Conservation (phyloP, 2,113 vertebrate genomes). For the Pagrus major region DNA sequence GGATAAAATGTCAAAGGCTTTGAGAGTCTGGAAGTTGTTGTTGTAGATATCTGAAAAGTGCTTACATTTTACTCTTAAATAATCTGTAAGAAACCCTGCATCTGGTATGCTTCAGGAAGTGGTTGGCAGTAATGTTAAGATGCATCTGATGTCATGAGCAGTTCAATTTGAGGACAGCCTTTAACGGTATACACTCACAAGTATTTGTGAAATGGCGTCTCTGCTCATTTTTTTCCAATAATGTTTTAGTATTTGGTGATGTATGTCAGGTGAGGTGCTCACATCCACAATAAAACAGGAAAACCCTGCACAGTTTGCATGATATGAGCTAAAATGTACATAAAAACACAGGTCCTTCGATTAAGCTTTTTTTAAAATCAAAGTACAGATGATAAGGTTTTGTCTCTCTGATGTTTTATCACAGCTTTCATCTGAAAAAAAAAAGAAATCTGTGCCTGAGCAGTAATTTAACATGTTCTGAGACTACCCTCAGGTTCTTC, state of each 20-base stretch:
- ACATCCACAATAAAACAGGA: too few relatives aligned
- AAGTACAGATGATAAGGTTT: not conserved
- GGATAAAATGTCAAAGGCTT: too few relatives aligned
- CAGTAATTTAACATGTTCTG: not conserved
- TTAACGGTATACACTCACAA: not conserved
- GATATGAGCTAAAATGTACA: not conserved
- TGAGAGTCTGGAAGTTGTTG: too few relatives aligned
- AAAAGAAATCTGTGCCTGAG: not conserved
- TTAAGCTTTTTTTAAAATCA: not conserved
- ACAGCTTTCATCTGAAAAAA: not conserved
- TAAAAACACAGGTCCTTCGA: not conserved
- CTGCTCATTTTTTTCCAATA: not conserved
- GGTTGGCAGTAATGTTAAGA: not conserved
- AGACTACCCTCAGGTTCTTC: constrained; percentile 3
- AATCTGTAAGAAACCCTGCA: too few relatives aligned
- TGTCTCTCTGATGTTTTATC: not conserved
- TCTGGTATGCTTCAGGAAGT: not conserved
- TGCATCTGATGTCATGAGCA: not conserved
- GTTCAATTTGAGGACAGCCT: not conserved
- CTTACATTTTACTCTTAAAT: too few relatives aligned
- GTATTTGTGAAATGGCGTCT: not conserved
- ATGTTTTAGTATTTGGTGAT: not conserved
- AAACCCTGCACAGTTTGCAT: not conserved
- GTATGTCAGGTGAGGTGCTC: not conserved
- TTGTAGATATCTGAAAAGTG: too few relatives aligned